Base-by-base conservation (phyloP, 2,113 vertebrate genomes). In the Uria aalge region DNA sequence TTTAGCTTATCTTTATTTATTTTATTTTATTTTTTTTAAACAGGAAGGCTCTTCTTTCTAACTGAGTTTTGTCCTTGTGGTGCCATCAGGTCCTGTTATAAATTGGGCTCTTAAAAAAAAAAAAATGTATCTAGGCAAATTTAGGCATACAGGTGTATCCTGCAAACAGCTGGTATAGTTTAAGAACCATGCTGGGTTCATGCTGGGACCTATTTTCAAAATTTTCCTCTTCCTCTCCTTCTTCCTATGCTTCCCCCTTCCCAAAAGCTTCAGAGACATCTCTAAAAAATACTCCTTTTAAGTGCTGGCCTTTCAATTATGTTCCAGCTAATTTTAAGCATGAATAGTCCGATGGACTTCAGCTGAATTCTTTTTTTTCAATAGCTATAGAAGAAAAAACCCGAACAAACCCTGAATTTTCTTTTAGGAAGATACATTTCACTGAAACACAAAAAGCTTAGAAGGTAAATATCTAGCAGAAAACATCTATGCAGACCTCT, bases 81-180 rank as follows among this genome's bases (percentile, higher is more conserved):
- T 89, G 32, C 43, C 83, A 81, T 92, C 64, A 85, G 2, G 4
- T 66, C 36, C n/a, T 50, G 34, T 85, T 78, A 86, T 36, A 92
- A 88, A 92, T 18, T 26, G 48, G 91, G 41, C 15, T 62, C 23
- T 92, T 88, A 40, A 90, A 83, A 79, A 79, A 83, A 83, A 36
- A 88, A 83, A 79, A 80, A 40, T 11, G 7, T 50, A 89, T 78
- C 48, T 78, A 78, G 56, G 63, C 76, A 94, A 78, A 91, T 85
- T 75, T 53, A 92, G 88, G 66, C 83, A 53, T 63, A 89, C 96
- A 97, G 95, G 89, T 95, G 91, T 95, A 94, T 95, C 96, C 94
- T 97, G 95, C 34, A 92, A 86, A 72, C 86, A 92, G 88, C 80
- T 84, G 86, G 76, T 64, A 68, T 9, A 85, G 66, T 72, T 89